Conservation (phyloP, 2,113 vertebrate genomes). For the Cyrtonyx montezumae region DNA sequence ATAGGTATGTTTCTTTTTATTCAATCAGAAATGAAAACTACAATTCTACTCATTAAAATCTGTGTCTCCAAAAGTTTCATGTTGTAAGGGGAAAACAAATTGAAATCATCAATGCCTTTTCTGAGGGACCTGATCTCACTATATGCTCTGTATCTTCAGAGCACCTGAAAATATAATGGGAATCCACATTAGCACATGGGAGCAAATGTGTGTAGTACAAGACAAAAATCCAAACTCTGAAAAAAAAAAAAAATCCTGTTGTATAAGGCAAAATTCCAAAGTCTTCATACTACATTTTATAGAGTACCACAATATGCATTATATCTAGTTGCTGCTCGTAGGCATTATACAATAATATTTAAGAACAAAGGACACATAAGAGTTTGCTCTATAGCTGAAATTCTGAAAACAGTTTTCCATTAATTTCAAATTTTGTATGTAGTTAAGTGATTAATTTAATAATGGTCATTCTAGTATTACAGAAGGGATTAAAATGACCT, state of each 20-base stretch:
- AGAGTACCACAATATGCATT: background rate
- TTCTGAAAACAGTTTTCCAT: background rate
- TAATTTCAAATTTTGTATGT: background rate
- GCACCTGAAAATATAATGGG: background rate
- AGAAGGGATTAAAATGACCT: background rate
- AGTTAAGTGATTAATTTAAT: conserved; percentile 27
- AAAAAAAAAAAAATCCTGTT: background rate
- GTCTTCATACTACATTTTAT: background rate
- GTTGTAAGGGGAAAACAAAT: background rate
- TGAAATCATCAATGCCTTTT: background rate
- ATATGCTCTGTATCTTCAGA: background rate
- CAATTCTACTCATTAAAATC: background rate
- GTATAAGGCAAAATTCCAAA: background rate
- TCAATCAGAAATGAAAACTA: background rate
- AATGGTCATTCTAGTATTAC: background rate
- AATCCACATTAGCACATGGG: background rate
- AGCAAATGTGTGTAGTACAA: background rate
- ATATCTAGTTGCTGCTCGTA: background rate
- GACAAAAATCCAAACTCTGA: background rate
- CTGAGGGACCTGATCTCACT: background rate
- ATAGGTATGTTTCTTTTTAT: background rate
- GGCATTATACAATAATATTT: background rate
- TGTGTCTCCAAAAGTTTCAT: background rate
- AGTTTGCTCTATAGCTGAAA: background rate
- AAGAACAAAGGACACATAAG: background rate